phyloP scores from a whole-genome alignment of 92 coral and sea anemone species.

The Micromussa lordhowensis region DNA sequence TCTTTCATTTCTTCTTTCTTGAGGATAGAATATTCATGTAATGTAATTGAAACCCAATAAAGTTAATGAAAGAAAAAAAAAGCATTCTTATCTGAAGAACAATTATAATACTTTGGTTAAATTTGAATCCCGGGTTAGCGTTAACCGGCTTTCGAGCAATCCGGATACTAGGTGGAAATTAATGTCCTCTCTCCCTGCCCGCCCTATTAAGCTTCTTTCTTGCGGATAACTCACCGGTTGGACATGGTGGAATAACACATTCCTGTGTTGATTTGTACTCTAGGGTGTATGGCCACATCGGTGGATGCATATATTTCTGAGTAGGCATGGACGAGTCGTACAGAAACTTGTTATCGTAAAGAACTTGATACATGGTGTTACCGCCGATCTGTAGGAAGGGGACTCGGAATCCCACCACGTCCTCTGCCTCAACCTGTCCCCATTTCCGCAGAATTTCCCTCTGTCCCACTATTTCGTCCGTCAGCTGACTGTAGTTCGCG shows the following conservation, averaged over 20 bases:
- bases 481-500: slow-evolving; percentile 79
- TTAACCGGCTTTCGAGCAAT: no score
- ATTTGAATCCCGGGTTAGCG: no score
- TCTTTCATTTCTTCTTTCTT: no score
- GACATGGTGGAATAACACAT: slow-evolving; percentile 91
- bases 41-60: no score
- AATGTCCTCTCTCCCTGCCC: background rate
- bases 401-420: slow-evolving; percentile 92
- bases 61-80: no score
- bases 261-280: slow-evolving; percentile 82
- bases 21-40: no score
- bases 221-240: slow-evolving; percentile 74
- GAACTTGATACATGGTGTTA: slow-evolving; percentile 83
- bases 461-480: slow-evolving; percentile 86
- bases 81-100: no score
- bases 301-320: slow-evolving; percentile 61
- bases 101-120: no score
- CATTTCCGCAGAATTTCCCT: slow-evolving; percentile 76
- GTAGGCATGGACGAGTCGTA: slow-evolving; percentile 95
- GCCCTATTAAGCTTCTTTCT: background rate
- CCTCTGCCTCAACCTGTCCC: slow-evolving; percentile 76
- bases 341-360: slow-evolving; percentile 83
- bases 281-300: slow-evolving; percentile 96
- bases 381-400: slow-evolving; percentile 92
- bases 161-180: background rate